These are phyloP conservation scores for Nomada lathburiana DNA, from an alignment of 2,888 invertebrate genomes.

Conservation along the genomic window DNA sequence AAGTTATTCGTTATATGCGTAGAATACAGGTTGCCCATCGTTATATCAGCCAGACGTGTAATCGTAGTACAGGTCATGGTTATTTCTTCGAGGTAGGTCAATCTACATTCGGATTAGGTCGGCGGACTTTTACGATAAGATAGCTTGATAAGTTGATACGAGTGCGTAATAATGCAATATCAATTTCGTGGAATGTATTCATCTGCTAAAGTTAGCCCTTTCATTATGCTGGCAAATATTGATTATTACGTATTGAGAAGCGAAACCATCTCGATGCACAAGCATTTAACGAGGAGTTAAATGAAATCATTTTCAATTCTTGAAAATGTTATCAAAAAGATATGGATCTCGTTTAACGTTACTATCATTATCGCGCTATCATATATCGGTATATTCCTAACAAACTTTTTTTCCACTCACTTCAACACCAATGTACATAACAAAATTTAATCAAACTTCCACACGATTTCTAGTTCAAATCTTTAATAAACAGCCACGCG, in stretches of 20 bases:
- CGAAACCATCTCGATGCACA: background rate
- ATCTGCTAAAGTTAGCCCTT: background rate
- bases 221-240: background rate
- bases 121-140: constrained; percentile 10
- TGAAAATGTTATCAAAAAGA: too few species aligned
- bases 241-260: background rate
- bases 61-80: constrained; percentile 64
- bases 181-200: constrained; percentile 4
- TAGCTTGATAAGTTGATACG: constrained; percentile 3
- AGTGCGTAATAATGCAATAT: constrained; percentile 6
- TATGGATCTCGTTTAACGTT: too few species aligned
- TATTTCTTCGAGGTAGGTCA: constrained; percentile 50
- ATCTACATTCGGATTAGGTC: constrained; percentile 7
- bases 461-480: background rate
- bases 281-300: background rate
- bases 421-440: background rate
- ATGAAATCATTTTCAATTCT: too few species aligned
- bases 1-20: constrained; percentile 73
- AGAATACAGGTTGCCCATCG: constrained; percentile 55
- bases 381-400: background rate
- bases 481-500: background rate
- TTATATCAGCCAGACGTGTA: constrained; percentile 49
- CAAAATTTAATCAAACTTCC: background rate
- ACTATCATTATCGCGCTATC: background rate
- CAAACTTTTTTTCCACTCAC: background rate